Base-by-base conservation (phyloP, 2,797 vertebrate species). In the Sebastes steindachneri region DNA sequence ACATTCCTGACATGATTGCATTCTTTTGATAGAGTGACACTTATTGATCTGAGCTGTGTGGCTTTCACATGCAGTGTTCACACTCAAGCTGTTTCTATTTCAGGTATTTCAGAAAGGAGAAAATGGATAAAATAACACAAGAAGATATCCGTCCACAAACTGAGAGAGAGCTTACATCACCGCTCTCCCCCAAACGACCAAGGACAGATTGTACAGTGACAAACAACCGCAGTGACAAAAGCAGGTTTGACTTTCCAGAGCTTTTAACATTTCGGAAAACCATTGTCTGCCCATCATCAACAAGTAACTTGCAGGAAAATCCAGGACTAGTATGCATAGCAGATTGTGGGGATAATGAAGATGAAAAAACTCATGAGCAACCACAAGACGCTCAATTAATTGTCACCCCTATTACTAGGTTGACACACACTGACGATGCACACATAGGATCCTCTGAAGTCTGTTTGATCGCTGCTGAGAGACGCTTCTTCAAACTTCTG, bases 121-220 rank as follows among this genome's bases (percentile, higher is more conserved):
- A 82, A 70, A 94, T 95, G 94, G 91, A 94, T 60, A 8, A 82
- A 71, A 72, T 66, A 57, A 55, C 71, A 84, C 35, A 63, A 58
- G 66, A 84, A 25, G 60, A 66, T 29, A 48, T 53, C 29, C 21
- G 57, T 12, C 57, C 9, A 69, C 60, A 69, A 68, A 29, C 53
- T 69, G 75, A 87, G 64, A 68, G 37, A 37, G 74, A 84, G 12
- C 59, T 62, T 21, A 31, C 71, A 48, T 82, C 69, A 54, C 80
- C 71, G 9, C 54, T 67, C n/a, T 80, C 85, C 28, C 73, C 80
- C 9, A 94, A 95, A 88, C 85, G 85, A 14, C 82, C 55, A 23
- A 90, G 86, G 73, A 86, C 51, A 31, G 86, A 92, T 29, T 77
- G 25, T 29, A 35, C 54, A 65, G 12, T 26, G 70, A 64, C 64